phyloP scores from a whole-genome alignment of 92 coral and sea anemone genomes.

The Virgularia gustaviana region DNA sequence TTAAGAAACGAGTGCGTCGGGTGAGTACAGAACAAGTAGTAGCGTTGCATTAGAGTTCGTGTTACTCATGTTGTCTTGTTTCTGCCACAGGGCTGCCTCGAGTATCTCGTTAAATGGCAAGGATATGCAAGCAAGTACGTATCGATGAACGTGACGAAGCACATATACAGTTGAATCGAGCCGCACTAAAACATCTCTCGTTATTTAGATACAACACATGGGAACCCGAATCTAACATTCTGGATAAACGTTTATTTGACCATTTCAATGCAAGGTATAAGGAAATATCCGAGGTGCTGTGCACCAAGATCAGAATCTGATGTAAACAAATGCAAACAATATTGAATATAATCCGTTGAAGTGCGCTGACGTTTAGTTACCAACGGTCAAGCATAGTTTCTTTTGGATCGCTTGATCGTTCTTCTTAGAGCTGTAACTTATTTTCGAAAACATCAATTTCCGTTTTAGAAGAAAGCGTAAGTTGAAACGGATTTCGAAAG shows the following conservation, averaged over 20 bases:
- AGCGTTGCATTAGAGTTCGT: neutral
- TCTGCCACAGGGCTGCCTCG: slow-evolving; percentile 24
- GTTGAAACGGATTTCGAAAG: neutral
- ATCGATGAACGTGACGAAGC: neutral
- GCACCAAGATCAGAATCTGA: neutral
- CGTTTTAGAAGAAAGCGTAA: slow-evolving; percentile 4
- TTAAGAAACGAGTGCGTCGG: slow-evolving; percentile 28
- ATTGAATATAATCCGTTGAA: neutral
- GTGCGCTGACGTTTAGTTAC: neutral
- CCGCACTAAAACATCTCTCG: neutral
- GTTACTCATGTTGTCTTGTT: neutral
- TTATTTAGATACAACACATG: slow-evolving; percentile 27
- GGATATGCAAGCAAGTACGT: slow-evolving; percentile 41
- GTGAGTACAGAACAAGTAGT: neutral
- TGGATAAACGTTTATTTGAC: slow-evolving; percentile 23
- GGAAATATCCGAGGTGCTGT: slow-evolving; percentile 4
- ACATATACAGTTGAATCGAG: neutral
- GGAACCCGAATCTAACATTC: slow-evolving; percentile 29
- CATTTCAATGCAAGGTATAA: slow-evolving; percentile 12
- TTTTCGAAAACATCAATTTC: neutral
- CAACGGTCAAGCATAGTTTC: too few relatives aligned
- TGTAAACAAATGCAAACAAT: slow-evolving; percentile 13
- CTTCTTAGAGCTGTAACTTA: too few relatives aligned
- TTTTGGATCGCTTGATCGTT: too few relatives aligned
- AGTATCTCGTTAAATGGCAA: slow-evolving; percentile 35